Evolutionary conservation across 2,113 vertebrate genomes (phyloP).

Genomic region (Oryzias celebensis): DNA sequence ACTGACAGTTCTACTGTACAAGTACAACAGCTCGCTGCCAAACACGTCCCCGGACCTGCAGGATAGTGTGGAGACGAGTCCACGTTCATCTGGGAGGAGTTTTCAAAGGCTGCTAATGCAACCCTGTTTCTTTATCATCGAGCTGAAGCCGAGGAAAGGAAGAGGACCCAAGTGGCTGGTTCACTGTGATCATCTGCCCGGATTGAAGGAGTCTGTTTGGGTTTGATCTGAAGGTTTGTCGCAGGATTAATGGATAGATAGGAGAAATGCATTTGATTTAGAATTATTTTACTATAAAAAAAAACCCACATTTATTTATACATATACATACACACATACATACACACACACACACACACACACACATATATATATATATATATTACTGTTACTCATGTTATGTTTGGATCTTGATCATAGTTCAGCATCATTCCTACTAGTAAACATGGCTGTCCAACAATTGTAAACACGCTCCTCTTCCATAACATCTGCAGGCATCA

Average conservation of each 20-base stretch:
- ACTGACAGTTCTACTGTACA: neutral
- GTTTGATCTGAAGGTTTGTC: conserved; percentile 5
- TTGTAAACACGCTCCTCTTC: neutral
- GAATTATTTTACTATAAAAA: too few species aligned
- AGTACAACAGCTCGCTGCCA: neutral
- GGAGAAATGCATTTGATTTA: neutral
- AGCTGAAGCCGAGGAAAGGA: neutral
- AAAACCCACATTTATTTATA: too few species aligned
- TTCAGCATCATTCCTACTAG: neutral
- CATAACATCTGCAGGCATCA: conserved; percentile 49
- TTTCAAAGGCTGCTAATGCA: neutral
- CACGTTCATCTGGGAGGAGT: conserved; percentile 3
- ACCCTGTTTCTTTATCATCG: neutral
- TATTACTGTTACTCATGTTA: too few species aligned
- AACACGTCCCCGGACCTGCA: conserved; percentile 40
- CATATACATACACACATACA: too few species aligned
- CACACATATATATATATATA: too few species aligned
- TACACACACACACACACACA: too few species aligned
- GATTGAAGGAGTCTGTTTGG: conserved; percentile 3
- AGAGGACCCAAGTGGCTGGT: conserved; percentile 11
- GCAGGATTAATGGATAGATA: neutral
- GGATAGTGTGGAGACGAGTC: conserved; percentile 38
- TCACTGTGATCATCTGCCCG: conserved; percentile 1
- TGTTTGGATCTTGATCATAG: too few species aligned
- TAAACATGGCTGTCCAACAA: too few species aligned